Percentiles rank a stretch among this genome's conserved stretches.
phyloP scores from a whole-genome alignment of 2,113 vertebrate species.

The Dasyurus viverrinus region DNA sequence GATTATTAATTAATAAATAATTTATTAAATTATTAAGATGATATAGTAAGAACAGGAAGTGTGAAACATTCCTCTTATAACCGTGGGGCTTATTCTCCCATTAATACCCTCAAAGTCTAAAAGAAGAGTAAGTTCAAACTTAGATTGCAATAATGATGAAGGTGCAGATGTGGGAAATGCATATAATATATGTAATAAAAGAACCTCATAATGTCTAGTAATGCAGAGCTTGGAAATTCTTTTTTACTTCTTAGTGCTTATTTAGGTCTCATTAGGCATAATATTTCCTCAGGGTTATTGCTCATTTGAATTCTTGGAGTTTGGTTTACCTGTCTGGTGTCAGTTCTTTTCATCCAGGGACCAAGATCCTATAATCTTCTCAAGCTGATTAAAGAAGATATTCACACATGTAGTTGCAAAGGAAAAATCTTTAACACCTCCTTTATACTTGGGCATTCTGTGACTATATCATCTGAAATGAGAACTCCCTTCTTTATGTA shows the following conservation, averaged over 20 bases:
- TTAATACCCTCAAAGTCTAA: background rate
- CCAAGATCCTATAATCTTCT: background rate
- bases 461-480: background rate
- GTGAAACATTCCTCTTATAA: background rate
- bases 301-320: background rate
- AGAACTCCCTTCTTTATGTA: background rate
- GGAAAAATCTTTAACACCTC: background rate
- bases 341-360: background rate
- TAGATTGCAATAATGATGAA: background rate
- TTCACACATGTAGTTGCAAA: background rate
- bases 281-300: background rate
- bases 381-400: background rate
- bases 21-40: too few species aligned
- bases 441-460: background rate
- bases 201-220: background rate
- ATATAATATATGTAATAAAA: background rate
- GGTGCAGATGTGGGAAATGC: background rate
- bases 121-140: background rate
- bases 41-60: background rate
- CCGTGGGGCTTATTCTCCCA: background rate
- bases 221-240: background rate
- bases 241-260: background rate
- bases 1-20: too few species aligned
- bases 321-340: background rate
- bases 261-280: background rate